A percentile compares a stretch with the other conserved stretches of the same genome.
Conservation (phyloP, 2,888 invertebrate species). For the Sipha maydis region DNA sequence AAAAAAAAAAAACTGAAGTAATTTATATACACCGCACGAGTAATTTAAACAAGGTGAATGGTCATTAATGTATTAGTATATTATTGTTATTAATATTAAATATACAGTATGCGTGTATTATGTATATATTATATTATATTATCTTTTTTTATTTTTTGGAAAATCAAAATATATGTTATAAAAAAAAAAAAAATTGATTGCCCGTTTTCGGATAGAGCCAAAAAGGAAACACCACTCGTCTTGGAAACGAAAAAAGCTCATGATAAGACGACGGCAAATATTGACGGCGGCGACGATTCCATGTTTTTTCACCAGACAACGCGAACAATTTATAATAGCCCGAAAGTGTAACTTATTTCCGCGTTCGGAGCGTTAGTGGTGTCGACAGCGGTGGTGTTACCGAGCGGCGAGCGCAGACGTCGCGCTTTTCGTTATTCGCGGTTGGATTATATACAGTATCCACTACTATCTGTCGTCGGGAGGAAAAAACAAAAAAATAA, state of each 20-base stretch:
- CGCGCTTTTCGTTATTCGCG: neutral
- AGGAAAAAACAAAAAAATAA: neutral
- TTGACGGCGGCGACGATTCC: constrained; percentile 34
- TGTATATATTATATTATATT: neutral
- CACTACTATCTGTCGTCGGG: neutral
- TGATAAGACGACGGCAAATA: constrained; percentile 39
- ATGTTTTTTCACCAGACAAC: neutral
- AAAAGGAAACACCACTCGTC: constrained; percentile 56
- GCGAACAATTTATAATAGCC: neutral
- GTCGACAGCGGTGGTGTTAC: neutral
- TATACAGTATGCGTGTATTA: neutral
- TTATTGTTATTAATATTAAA: neutral
- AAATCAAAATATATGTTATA: neutral
- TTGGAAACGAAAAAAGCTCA: constrained; percentile 56
- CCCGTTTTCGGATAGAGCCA: constrained; percentile 55
- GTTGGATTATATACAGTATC: neutral
- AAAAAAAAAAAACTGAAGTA: constrained; percentile 23
- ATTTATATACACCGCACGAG: neutral
- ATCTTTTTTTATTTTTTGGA: constrained; percentile 21
- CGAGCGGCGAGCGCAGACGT: neutral
- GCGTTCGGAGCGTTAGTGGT: neutral
- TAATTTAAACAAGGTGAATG: neutral
- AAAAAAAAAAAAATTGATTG: constrained; percentile 50
- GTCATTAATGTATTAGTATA: neutral
- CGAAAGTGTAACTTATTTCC: neutral